phyloP scores from a whole-genome alignment of 1,140 invertebrate genomes.

The Laupala kohalensis region DNA sequence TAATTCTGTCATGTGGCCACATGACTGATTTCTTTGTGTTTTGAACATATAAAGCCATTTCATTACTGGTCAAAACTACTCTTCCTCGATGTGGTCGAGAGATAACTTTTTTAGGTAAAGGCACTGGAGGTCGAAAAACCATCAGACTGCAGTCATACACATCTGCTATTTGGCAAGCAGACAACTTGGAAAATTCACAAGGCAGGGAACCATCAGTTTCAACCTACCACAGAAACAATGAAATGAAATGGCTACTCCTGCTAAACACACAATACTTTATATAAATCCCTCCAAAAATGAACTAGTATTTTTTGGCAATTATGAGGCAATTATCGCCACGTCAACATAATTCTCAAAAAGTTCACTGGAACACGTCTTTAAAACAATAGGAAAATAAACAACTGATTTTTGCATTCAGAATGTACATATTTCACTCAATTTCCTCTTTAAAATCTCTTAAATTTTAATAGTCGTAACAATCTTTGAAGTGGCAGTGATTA shows the following conservation, averaged over 20 bases:
- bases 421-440: background rate
- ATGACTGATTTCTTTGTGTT: background rate
- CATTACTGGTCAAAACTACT: background rate
- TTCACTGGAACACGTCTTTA: too few relatives aligned
- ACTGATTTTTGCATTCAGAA: too few relatives aligned
- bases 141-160: constrained; percentile 1
- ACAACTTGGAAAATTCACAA: constrained; percentile 42
- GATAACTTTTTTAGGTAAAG: background rate
- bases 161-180: background rate
- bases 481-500: background rate
- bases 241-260: background rate
- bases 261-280: background rate
- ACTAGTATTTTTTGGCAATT: background rate
- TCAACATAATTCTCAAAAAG: too few relatives aligned
- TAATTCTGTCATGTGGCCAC: too few relatives aligned
- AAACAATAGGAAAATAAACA: too few relatives aligned
- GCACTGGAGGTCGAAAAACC: constrained; percentile 1
- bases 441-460: background rate
- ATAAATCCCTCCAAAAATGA: background rate
- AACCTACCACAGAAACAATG: constrained; percentile 30
- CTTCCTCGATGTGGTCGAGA: background rate
- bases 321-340: too few relatives aligned
- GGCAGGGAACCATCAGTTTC: constrained; percentile 41
- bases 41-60: background rate
- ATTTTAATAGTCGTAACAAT: background rate